Evolutionary conservation across 2,888 invertebrate genomes (phyloP).

Genomic region (Pherbina coryleti): DNA sequence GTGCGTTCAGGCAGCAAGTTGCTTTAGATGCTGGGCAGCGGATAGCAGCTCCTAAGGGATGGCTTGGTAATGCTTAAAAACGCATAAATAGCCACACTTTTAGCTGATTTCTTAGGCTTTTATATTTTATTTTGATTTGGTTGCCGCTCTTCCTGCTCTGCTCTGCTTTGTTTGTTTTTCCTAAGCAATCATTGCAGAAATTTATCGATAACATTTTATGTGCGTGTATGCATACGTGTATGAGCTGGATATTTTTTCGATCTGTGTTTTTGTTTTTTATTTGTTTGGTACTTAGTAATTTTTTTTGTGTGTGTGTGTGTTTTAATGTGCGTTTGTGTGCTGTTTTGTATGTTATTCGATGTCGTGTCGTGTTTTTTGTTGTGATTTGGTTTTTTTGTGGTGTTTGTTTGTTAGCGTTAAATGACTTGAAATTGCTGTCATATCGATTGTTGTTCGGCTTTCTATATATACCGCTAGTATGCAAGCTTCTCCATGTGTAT

Average conservation of each 20-base stretch:
- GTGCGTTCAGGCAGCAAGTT: background rate
- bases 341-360: background rate
- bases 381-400: background rate
- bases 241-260: background rate
- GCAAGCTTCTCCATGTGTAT: background rate
- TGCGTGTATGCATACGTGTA: background rate
- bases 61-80: constrained; percentile 10
- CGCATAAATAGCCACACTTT: constrained; percentile 12
- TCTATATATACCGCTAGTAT: background rate
- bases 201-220: constrained; percentile 20
- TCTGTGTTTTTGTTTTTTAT: background rate
- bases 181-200: constrained; percentile 11
- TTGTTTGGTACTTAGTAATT: background rate
- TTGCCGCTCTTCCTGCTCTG: background rate
- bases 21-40: background rate
- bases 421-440: constrained; percentile 26
- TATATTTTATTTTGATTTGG: constrained; percentile 12
- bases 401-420: constrained; percentile 23
- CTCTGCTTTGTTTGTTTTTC: background rate
- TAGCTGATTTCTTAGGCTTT: constrained; percentile 12
- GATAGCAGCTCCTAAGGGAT: too few relatives aligned
- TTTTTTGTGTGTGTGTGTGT: background rate
- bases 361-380: background rate
- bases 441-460: background rate
- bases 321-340: background rate